Evolutionary conservation across 2,888 invertebrate species (phyloP).

Genomic region (Drosophila macrospina): DNA sequence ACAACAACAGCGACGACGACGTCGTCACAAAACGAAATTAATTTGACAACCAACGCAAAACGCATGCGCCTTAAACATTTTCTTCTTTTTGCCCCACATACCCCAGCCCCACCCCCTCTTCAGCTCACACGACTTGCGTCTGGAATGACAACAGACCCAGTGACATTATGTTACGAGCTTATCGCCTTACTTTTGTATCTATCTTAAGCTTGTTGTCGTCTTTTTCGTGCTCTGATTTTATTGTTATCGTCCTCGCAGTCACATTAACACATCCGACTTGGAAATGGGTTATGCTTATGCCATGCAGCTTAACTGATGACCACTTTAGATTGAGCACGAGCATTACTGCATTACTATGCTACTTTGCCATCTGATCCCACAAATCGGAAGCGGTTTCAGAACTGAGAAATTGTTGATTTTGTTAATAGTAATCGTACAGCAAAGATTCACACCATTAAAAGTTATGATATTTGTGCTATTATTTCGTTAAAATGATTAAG

Average conservation of each 20-base stretch:
- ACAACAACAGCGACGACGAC: slow-evolving; percentile 46
- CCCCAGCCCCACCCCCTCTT: background rate
- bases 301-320: slow-evolving; percentile 46
- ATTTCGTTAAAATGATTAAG: no score
- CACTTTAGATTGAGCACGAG: slow-evolving; percentile 22
- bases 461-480: no score
- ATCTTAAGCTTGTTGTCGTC: slow-evolving; percentile 73
- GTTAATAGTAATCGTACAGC: no score
- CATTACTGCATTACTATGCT: background rate
- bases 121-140: slow-evolving; percentile 22
- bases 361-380: background rate
- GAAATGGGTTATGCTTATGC: slow-evolving; percentile 65
- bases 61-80: slow-evolving; percentile 74
- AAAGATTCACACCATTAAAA: no score
- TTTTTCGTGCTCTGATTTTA: slow-evolving; percentile 33
- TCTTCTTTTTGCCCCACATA: background rate
- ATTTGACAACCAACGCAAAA: slow-evolving; percentile 80
- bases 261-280: slow-evolving; percentile 73
- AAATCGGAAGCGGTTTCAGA: background rate
- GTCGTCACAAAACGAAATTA: slow-evolving; percentile 74
- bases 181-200: slow-evolving; percentile 73
- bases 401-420: background rate
- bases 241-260: slow-evolving; percentile 71
- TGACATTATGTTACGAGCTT: slow-evolving; percentile 61
- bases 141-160: slow-evolving; percentile 36